Base-by-base conservation (phyloP, 2,113 vertebrate genomes). In the Sardina pilchardus region DNA sequence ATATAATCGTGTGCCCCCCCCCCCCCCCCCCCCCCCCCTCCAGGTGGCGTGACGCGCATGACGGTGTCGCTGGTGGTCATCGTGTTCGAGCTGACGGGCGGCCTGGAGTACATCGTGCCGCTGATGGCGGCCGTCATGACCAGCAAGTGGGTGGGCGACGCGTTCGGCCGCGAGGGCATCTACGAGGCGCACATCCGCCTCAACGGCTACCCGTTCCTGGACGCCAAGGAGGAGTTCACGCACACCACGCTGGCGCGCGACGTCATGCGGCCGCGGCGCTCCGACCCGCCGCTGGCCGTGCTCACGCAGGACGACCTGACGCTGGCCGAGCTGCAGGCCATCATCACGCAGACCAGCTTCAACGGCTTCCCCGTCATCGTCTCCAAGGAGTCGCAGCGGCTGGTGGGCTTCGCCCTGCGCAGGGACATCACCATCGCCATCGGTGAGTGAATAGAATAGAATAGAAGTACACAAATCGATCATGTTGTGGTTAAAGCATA, bases 91-190 rank as follows among this genome's bases (percentile, higher is more conserved):
- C 95, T 99, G 90, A 99, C 98, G 0, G 98, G 98, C 21, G 98
- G 98, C 1, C 90, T 99, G 89, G 98, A 99, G 91, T 99, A 99
- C 92, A 99, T 99, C 86, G 98, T 99, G 75, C 98, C 98, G 9
- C 96, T 99, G 47, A 99, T 99, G 98, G 98, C 98, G 3, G 98
- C 98, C 6, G 97, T 99, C 87, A 99, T 99, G 98, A 99, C 98
- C 94, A 99, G 98, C 95, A 99, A 99, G 91, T 99, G 98, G 98
- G 98, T 99, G 90, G 98, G 98, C 36, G 98, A 99, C 82, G 98
- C 98, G 17, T 99, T 99, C 71, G 98, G 98, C 19, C 96, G 98
- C 17, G 97, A 98, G 95, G 98, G 98, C 56, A 99, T 99, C 93
- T 99, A 99, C 48, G 98, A 99, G 93, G 95, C 98, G 0, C 98